These are phyloP conservation scores for Epistrophe grossulariae DNA, from an alignment of 2,888 invertebrate species.

Conservation along the genomic window DNA sequence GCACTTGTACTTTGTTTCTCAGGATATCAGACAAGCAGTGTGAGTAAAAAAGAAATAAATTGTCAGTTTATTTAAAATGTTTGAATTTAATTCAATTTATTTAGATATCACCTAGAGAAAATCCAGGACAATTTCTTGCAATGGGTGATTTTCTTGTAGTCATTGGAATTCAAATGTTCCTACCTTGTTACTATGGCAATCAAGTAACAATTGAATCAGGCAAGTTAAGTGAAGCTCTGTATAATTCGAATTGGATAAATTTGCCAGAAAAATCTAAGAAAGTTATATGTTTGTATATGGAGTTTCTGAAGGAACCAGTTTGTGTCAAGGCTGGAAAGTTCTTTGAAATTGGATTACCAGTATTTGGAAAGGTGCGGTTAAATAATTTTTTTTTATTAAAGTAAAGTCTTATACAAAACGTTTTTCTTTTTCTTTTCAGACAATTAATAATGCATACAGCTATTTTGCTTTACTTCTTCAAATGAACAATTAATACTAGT, in stretches of 20 bases:
- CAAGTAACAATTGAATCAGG: slow-evolving; percentile 79
- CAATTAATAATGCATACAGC: slow-evolving; percentile 81
- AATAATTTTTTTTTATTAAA: background rate
- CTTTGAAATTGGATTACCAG: slow-evolving; percentile 79
- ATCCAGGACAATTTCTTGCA: slow-evolving; percentile 37
- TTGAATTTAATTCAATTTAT: background rate
- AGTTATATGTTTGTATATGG: slow-evolving; percentile 79
- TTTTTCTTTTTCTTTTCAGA: slow-evolving; percentile 76
- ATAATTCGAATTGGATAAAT: slow-evolving; percentile 79
- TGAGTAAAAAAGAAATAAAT: slow-evolving; percentile 22
- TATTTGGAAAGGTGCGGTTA: slow-evolving; percentile 79
- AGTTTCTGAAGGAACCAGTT: slow-evolving; percentile 79
- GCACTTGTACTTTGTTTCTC: slow-evolving; percentile 79
- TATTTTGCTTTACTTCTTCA: slow-evolving; percentile 81
- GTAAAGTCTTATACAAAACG: background rate
- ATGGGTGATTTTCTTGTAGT: slow-evolving; percentile 77
- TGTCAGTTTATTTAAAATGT: background rate
- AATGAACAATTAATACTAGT: slow-evolving; percentile 73
- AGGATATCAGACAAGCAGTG: slow-evolving; percentile 78
- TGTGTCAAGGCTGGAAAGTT: slow-evolving; percentile 79
- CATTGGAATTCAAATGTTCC: slow-evolving; percentile 80
- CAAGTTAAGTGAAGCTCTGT: slow-evolving; percentile 77
- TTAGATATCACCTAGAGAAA: slow-evolving; percentile 32
- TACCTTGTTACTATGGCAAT: slow-evolving; percentile 81
- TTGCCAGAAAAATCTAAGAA: slow-evolving; percentile 78